Base-by-base conservation (phyloP, 2,797 vertebrate genomes). In the Coracias cyanogaster region DNA sequence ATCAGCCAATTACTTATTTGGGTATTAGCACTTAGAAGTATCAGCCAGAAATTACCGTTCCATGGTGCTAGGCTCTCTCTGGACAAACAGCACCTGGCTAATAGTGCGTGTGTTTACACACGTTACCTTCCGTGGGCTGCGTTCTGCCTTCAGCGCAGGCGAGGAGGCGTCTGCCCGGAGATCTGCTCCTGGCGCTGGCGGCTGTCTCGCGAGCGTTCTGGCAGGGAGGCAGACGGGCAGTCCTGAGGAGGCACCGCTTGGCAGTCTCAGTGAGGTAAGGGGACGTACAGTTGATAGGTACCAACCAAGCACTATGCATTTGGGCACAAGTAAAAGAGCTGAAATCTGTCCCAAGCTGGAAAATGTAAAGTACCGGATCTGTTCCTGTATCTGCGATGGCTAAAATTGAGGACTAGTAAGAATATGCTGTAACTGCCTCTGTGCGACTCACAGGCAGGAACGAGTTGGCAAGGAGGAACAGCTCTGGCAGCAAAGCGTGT, bases 41-140 rank as follows among this genome's bases (percentile, higher is more conserved):
- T 7, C 12, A 10, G 6, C 43, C n/a, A 45, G 61, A 54, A 57
- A 52, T 49, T 4, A 28, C 3, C 5, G 17, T 11, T 52, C 71
- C 60, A 12, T 9, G 19, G 28, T 29, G 66, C 61, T 10, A 16
- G 6, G 19, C 20, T 41, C 67, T 57, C 5, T 16, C 12, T 2
- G 26, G 21, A 14, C 46, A 26, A 55, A 39, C 41, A 6, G 22
- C 5, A 35, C 35, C 7, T 25, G 29, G 69, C 26, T 35, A 20
- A 28, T 2, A 3, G 49, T 2, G 19, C 14, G 16, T 1, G 2
- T 29, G 25, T 15, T 28, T 33, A 51, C 7, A 8, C 3, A 8
- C 28, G n/a, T 6, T 6, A 24, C 8, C 12, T 25, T 12, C 7
- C 29, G 25, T 15, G 4, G 16, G 15, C 5, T 7, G 39, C 26